phyloP scores from a whole-genome alignment of 1,140 invertebrate genomes.

The Oncopodura yosiiana region DNA sequence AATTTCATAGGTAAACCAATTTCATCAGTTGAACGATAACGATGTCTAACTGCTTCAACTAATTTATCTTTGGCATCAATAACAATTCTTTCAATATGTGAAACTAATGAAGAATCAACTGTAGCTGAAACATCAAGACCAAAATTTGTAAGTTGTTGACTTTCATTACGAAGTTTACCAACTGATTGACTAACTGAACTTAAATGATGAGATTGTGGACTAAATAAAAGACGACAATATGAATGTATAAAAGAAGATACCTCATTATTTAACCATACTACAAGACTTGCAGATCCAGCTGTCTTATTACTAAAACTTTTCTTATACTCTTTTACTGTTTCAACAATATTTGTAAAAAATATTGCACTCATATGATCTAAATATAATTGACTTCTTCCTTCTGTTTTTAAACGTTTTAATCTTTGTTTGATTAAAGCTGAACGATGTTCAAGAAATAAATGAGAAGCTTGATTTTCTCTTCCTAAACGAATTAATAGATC shows the following conservation, averaged over 20 bases:
- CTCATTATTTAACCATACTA: conserved; percentile 84
- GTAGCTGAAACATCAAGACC: conserved; percentile 76
- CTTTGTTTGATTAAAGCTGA: conserved; percentile 34
- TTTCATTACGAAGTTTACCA: conserved; percentile 61
- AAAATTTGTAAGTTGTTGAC: conserved; percentile 56
- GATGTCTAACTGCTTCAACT: conserved; percentile 58
- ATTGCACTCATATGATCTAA: conserved; percentile 72
- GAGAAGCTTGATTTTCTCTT: conserved; percentile 46
- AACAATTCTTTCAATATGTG: conserved; percentile 52
- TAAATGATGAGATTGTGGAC: conserved; percentile 73
- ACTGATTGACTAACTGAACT: conserved; percentile 80
- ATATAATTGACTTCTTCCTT: conserved; percentile 75
- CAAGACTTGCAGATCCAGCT: conserved; percentile 67
- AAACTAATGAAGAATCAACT: conserved; percentile 64
- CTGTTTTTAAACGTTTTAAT: conserved; percentile 73
- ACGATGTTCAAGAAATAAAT: conserved; percentile 30
- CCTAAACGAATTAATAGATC: conserved; percentile 76
- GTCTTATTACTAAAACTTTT: conserved; percentile 65
- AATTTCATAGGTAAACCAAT: conserved; percentile 61
- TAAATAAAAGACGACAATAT: conserved; percentile 84
- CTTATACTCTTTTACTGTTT: conserved; percentile 76
- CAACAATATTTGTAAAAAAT: conserved; percentile 77
- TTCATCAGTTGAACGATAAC: conserved; percentile 53
- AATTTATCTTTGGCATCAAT: conserved; percentile 61
- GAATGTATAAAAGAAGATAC: conserved; percentile 66